phyloP scores from a whole-genome alignment of 1,140 invertebrate genomes.

The Piezodorus guildinii region DNA sequence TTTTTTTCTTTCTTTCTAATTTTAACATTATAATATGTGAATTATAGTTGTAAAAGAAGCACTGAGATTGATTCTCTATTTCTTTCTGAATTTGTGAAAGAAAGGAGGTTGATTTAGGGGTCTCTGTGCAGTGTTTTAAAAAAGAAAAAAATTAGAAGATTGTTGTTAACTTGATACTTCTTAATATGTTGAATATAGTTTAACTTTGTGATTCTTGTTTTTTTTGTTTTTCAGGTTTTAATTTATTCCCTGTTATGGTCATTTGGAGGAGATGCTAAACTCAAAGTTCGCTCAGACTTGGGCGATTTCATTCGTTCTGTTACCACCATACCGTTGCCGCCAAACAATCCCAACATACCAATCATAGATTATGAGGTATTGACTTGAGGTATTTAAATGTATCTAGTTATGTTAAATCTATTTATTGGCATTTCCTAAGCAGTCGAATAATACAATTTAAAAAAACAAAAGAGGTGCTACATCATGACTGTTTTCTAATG shows the following conservation, averaged over 20 bases:
- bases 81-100: no score
- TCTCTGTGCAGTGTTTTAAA: no score
- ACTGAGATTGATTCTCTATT: no score
- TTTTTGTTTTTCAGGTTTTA: conserved; percentile 35
- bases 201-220: neutral
- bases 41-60: no score
- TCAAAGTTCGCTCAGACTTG: conserved; percentile 85
- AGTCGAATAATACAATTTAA: neutral
- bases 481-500: no score
- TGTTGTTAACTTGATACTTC: no score
- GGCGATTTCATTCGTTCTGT: conserved; percentile 92
- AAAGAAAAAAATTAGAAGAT: no score
- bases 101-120: no score
- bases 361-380: conserved; percentile 95
- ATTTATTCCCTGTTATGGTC: conserved; percentile 93
- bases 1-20: neutral
- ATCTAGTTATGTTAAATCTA: no score
- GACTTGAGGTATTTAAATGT: conserved; percentile 5
- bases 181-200: no score
- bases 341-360: conserved; percentile 54
- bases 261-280: conserved; percentile 93
- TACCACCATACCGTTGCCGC: conserved; percentile 85
- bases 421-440: conserved; percentile 4
- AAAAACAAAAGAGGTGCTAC: neutral
- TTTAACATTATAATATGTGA: no score